These are phyloP conservation scores for Forbesichthys papilliferus DNA, from an alignment of 2,113 vertebrate genomes.

Conservation along the genomic window DNA sequence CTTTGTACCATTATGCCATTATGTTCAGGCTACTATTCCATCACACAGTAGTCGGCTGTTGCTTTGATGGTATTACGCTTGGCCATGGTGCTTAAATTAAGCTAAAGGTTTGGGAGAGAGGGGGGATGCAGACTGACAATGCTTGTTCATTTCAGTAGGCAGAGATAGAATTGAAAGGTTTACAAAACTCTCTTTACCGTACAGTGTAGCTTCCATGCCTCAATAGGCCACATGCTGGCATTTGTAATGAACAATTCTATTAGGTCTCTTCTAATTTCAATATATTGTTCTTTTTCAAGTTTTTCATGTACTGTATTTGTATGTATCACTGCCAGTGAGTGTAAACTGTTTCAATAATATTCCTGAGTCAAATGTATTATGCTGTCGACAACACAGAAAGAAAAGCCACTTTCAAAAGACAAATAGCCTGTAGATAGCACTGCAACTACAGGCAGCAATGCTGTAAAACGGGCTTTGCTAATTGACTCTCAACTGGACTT, in stretches of 20 bases:
- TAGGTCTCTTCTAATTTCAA: too few species aligned
- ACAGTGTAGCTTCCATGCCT: too few species aligned
- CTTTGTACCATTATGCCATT: slow-evolving; percentile 49
- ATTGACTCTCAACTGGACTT: slow-evolving; percentile 72
- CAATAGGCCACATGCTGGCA: too few species aligned
- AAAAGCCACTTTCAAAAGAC: slow-evolving; percentile 5
- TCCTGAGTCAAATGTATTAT: too few species aligned
- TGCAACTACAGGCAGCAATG: neutral
- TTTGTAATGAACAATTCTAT: too few species aligned
- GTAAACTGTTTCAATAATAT: too few species aligned
- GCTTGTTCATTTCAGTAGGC: slow-evolving; percentile 34
- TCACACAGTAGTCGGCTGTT: slow-evolving; percentile 38
- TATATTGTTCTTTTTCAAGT: too few species aligned
- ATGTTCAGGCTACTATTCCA: slow-evolving; percentile 40
- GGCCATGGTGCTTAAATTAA: slow-evolving; percentile 43
- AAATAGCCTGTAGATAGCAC: slow-evolving; percentile 15
- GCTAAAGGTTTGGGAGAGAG: slow-evolving; percentile 16
- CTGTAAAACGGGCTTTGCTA: slow-evolving; percentile 5
- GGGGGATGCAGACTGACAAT: neutral
- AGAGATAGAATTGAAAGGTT: slow-evolving; percentile 15
- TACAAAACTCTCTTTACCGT: too few species aligned
- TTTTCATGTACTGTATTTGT: too few species aligned
- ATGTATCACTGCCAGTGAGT: too few species aligned
- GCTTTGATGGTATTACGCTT: slow-evolving; percentile 64
- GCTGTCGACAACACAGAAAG: too few species aligned